Evolutionary conservation across 2,888 invertebrate genomes (phyloP).

Genomic region (Sinohyriopsis cumingii): DNA sequence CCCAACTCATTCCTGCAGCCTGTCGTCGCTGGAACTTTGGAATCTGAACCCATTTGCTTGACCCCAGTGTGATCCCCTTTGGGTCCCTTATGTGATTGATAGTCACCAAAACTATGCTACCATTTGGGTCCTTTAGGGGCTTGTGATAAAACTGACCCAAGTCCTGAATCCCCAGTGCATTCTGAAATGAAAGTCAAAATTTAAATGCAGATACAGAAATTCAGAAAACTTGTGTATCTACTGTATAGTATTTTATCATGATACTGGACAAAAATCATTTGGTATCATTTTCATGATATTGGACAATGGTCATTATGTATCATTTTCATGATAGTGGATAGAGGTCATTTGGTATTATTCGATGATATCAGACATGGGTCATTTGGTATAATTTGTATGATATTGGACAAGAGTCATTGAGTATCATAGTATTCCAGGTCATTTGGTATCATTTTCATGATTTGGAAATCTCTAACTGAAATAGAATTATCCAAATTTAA

Average conservation of each 20-base stretch:
- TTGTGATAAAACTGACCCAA: conserved; percentile 95
- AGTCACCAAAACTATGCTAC: conserved; percentile 91
- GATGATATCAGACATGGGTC: too few relatives aligned
- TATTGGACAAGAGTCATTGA: too few relatives aligned
- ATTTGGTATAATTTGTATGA: too few relatives aligned
- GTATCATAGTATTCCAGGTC: too few relatives aligned
- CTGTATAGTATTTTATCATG: neutral
- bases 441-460: neutral
- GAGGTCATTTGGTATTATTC: too few relatives aligned
- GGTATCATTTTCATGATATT: neutral
- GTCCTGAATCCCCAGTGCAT: conserved; percentile 91
- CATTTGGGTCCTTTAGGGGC: conserved; percentile 88
- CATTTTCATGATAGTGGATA: too few relatives aligned
- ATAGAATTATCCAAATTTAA: too few relatives aligned
- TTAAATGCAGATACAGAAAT: conserved; percentile 1
- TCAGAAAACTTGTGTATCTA: neutral
- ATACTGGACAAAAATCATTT: neutral
- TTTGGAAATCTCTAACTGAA: too few relatives aligned
- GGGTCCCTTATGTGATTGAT: conserved; percentile 83
- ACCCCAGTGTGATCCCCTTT: conserved; percentile 83
- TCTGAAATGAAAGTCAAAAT: conserved; percentile 74
- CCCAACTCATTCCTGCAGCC: conserved; percentile 72
- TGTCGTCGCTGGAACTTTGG: conserved; percentile 85
- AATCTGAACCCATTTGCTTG: conserved; percentile 93
- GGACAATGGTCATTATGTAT: neutral